A percentile compares a stretch with the other conserved stretches of the same genome.
Conservation (phyloP, 2,113 vertebrate species). For the Rhagologus leucostigma region DNA sequence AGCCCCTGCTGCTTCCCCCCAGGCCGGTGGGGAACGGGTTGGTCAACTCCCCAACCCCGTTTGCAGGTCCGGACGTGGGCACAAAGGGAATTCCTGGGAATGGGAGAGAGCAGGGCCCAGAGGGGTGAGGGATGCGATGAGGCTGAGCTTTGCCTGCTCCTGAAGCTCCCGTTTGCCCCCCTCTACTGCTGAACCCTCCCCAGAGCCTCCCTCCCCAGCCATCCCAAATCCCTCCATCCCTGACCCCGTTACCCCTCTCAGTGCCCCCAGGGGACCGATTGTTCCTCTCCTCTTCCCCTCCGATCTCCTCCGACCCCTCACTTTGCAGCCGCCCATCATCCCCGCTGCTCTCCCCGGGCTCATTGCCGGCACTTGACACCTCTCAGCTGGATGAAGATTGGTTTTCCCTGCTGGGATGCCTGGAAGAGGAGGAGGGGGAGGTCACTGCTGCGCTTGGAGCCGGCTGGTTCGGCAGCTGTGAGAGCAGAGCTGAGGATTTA, state of each 20-base stretch:
- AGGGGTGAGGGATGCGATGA: background rate
- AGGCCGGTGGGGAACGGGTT: accelerated
- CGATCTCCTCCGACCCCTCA: accelerated
- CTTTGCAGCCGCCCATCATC: background rate
- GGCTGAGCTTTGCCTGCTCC: background rate
- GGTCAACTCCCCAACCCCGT: accelerated
- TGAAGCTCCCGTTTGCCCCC: background rate
- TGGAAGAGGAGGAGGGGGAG: background rate
- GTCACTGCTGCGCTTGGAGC: background rate
- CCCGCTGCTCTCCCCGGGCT: background rate
- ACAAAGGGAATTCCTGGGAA: background rate
- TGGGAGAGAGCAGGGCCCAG: accelerated
- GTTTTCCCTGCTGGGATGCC: background rate
- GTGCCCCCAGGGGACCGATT: background rate
- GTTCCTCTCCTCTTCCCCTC: background rate
- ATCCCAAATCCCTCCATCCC: background rate
- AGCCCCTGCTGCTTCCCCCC: background rate
- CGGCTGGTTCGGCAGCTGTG: background rate
- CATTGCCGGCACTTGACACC: background rate
- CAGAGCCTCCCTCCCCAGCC: background rate
- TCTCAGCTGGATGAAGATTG: background rate
- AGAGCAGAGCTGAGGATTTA: background rate
- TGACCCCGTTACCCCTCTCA: background rate
- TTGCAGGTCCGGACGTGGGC: background rate
- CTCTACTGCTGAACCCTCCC: accelerated